phyloP scores from a whole-genome alignment of 2,797 vertebrate genomes.

The Capromys pilorides region DNA sequence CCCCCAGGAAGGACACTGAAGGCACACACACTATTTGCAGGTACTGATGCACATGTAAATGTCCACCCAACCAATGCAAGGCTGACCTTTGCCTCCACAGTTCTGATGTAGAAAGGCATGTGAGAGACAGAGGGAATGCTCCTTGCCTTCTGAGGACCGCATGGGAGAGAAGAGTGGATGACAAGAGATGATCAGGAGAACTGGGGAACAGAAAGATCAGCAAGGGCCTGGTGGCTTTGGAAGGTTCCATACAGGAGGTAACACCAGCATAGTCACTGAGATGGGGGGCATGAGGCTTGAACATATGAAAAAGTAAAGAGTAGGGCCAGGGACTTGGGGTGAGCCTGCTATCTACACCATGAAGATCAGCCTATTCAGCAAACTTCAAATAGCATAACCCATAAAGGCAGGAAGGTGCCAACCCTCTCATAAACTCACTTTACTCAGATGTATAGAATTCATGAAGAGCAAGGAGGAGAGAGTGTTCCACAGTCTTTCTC shows the following conservation, averaged over 20 bases:
- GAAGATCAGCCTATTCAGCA: neutral
- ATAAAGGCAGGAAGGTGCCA: neutral
- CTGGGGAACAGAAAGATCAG: neutral
- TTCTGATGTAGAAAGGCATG: neutral
- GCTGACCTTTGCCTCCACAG: neutral
- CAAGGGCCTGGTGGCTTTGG: neutral
- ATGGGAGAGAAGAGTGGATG: neutral
- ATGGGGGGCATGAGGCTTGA: neutral
- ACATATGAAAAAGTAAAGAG: neutral
- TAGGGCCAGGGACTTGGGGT: neutral
- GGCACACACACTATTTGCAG: accelerated
- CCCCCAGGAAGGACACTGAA: neutral
- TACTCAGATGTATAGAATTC: neutral
- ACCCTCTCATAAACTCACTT: neutral
- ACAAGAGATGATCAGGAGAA: neutral
- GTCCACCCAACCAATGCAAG: neutral
- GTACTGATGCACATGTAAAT: neutral
- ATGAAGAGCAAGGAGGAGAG: neutral
- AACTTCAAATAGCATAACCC: neutral
- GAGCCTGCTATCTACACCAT: neutral
- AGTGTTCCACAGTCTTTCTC: neutral
- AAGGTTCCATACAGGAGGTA: neutral
- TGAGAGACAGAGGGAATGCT: neutral
- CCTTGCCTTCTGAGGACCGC: neutral
- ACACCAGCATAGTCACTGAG: neutral